Percentiles rank a stretch among this genome's conserved stretches.
Conservation (phyloP, 2,797 vertebrate genomes). For the Melanotaenia pygmaea region DNA sequence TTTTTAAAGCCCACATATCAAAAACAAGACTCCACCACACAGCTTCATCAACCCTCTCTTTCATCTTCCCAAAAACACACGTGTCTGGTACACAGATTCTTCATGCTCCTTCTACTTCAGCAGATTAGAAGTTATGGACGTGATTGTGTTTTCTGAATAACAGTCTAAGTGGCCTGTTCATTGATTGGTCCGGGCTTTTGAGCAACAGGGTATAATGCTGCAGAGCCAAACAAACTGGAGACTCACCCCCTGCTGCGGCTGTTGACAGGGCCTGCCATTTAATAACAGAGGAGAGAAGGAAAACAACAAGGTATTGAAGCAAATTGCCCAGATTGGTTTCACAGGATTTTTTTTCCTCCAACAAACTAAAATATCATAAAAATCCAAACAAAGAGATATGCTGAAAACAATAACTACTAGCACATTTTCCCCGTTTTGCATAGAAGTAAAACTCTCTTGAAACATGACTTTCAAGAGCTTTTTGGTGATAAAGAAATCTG, state of each 20-base stretch:
- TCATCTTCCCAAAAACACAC: slow-evolving; percentile 48
- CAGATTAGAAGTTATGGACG: slow-evolving; percentile 52
- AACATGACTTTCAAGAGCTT: slow-evolving; percentile 38
- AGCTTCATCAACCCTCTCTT: slow-evolving; percentile 52
- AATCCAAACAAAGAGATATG: slow-evolving; percentile 32
- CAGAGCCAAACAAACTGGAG: slow-evolving; percentile 46
- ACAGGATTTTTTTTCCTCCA: slow-evolving; percentile 3
- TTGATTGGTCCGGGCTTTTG: slow-evolving; percentile 67
- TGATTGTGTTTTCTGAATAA: slow-evolving; percentile 68
- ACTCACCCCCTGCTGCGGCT: slow-evolving; percentile 58
- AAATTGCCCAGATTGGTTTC: slow-evolving; percentile 36
- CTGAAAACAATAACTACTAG: slow-evolving; percentile 7
- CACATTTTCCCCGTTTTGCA: slow-evolving; percentile 29
- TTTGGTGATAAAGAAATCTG: slow-evolving; percentile 8
- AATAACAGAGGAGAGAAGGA: slow-evolving; percentile 53
- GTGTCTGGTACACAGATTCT: slow-evolving; percentile 37
- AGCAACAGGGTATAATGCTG: slow-evolving; percentile 51
- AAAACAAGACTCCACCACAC: slow-evolving; percentile 55
- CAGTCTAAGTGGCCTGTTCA: slow-evolving; percentile 64
- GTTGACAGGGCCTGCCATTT: slow-evolving; percentile 69
- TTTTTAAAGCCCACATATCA: slow-evolving; percentile 58
- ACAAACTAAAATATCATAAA: not conserved
- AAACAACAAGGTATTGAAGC: slow-evolving; percentile 45
- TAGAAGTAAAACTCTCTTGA: too few relatives aligned
- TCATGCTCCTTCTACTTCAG: slow-evolving; percentile 48